Percentiles rank a stretch among this genome's conserved stretches.
Evolutionary conservation across 2,888 invertebrate species (phyloP).

Genomic region (Eledona agricola): DNA sequence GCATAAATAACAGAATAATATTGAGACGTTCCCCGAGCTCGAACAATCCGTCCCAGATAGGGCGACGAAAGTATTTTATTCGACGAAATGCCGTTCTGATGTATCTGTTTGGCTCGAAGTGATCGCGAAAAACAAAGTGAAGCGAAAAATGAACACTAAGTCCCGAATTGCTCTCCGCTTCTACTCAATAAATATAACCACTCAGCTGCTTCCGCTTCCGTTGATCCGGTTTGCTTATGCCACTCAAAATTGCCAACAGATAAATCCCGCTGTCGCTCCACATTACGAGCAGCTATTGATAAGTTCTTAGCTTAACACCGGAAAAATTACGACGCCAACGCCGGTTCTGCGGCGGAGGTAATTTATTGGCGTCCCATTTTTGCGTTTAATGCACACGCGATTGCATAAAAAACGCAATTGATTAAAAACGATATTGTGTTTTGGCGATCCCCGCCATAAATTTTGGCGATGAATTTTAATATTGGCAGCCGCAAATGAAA

Average conservation of each 20-base stretch:
- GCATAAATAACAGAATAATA: constrained; percentile 25
- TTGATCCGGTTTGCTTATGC: constrained; percentile 6
- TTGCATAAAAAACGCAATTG: too few species aligned
- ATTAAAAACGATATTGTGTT: too few species aligned
- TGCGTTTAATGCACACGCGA: too few species aligned
- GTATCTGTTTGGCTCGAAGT: constrained; percentile 3
- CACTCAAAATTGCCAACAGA: constrained; percentile 9
- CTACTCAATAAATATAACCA: constrained; percentile 5
- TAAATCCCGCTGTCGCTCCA: too few species aligned
- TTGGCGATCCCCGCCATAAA: not conserved
- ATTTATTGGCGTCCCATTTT: too few species aligned
- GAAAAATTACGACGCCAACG: too few species aligned
- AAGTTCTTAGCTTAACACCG: too few species aligned
- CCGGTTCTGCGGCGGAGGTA: too few species aligned
- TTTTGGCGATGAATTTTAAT: constrained; percentile 24
- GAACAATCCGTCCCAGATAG: too few species aligned
- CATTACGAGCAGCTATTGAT: too few species aligned
- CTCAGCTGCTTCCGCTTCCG: constrained; percentile 2
- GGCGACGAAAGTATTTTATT: constrained; percentile 12
- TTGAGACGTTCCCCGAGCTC: constrained; percentile 10
- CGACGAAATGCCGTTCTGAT: constrained; percentile 7
- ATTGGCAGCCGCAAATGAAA: constrained; percentile 27
- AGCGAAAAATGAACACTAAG: constrained; percentile 11
- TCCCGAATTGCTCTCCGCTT: constrained; percentile 10
- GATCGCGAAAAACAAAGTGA: constrained; percentile 16